These are phyloP conservation scores for Chelon auratus DNA, from an alignment of 2,797 vertebrate species.

Conservation along the genomic window DNA sequence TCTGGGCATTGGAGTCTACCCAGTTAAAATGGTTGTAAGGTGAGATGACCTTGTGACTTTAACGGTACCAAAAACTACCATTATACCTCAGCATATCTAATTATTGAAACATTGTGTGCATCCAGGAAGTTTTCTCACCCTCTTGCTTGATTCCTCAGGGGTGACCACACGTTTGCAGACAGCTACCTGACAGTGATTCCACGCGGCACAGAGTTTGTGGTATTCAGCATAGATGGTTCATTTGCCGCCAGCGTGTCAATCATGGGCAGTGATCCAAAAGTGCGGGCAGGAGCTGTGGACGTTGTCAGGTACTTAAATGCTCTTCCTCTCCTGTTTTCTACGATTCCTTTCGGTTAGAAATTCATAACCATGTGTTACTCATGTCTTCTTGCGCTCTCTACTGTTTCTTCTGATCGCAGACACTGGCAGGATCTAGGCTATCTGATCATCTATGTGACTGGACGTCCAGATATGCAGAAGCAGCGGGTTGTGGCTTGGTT, in stretches of 20 bases:
- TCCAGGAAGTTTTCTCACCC: not conserved
- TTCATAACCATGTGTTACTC: not conserved
- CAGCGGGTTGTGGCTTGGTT: conserved; percentile 98
- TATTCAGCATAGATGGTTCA: conserved; percentile 98
- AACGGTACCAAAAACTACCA: not conserved
- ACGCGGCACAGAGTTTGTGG: conserved; percentile 94
- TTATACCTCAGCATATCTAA: not conserved
- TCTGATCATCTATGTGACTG: conserved; percentile 98
- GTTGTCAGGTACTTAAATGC: conserved; percentile 90
- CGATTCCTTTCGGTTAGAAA: not conserved
- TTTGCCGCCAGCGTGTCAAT: conserved; percentile 99
- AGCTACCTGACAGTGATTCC: conserved; percentile 97
- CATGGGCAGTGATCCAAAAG: conserved; percentile 99
- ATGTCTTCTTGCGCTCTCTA: conserved; percentile 15
- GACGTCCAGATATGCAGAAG: conserved; percentile 99
- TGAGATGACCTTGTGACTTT: conserved; percentile 59
- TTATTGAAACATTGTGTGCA: not conserved
- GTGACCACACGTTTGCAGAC: conserved; percentile 97
- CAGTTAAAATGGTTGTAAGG: conserved; percentile 99
- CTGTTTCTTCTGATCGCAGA: conserved; percentile 69
- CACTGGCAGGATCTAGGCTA: conserved; percentile 99
- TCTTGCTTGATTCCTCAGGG: conserved; percentile 79
- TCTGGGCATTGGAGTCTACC: conserved; percentile 96
- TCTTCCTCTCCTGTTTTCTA: conserved; percentile 8
- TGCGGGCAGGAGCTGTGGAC: conserved; percentile 95